Evolutionary conservation across 2,888 invertebrate species (phyloP).

Genomic region (Zele albiditarsus): DNA sequence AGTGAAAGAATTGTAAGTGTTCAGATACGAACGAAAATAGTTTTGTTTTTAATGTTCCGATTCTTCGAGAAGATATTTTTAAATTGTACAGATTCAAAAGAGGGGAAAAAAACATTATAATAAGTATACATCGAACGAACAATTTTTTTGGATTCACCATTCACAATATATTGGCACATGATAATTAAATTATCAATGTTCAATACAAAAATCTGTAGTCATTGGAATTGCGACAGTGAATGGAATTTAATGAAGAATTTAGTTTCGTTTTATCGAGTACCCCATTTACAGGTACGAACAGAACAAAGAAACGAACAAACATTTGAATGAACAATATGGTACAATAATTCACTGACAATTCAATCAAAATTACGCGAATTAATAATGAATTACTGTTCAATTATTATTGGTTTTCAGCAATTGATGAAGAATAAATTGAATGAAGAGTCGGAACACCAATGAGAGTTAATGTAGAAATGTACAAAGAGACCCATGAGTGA

Average conservation of each 20-base stretch:
- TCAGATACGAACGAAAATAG: conserved; percentile 19
- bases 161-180: neutral
- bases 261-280: conserved; percentile 50
- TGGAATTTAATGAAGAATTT: neutral
- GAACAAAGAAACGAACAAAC: neutral
- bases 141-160: conserved; percentile 47
- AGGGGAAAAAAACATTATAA: neutral
- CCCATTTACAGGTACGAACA: conserved; percentile 64
- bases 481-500: conserved; percentile 54
- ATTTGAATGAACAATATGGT: conserved; percentile 38
- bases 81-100: neutral
- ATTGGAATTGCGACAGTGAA: conserved; percentile 7
- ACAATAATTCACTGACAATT: conserved; percentile 43
- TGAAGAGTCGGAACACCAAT: conserved; percentile 38
- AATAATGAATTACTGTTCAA: conserved; percentile 25
- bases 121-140: neutral
- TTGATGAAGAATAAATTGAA: neutral
- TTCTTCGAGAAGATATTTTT: conserved; percentile 4
- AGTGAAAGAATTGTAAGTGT: conserved; percentile 44
- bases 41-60: conserved; percentile 36
- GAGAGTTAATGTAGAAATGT: conserved; percentile 38
- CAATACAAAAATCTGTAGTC: neutral
- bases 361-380: conserved; percentile 13
- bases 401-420: neutral
- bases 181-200: neutral